Conservation (phyloP, 2,113 vertebrate species). For the Gallinago media region DNA sequence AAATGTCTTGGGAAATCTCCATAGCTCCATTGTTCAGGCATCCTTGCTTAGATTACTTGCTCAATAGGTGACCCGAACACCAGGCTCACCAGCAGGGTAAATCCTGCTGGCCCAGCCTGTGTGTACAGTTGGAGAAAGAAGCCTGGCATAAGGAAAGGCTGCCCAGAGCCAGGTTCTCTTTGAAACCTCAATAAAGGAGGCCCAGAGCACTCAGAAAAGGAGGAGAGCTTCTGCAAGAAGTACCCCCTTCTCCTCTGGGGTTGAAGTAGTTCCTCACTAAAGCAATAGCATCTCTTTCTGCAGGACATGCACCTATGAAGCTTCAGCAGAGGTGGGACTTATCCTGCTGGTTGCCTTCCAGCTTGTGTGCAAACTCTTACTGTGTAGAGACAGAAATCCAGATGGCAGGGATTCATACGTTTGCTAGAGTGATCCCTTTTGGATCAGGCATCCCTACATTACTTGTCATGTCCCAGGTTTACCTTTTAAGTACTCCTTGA, state of each 20-base stretch:
- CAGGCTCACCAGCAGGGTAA: not conserved
- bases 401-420: not conserved
- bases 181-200: not conserved
- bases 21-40: not conserved
- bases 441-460: not conserved
- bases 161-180: not conserved
- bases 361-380: not conserved
- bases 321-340: not conserved
- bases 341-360: not conserved
- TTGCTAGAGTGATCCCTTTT: not conserved
- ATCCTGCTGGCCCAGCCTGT: fast-evolving
- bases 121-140: fast-evolving
- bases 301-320: not conserved
- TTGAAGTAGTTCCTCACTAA: not conserved
- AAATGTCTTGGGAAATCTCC: not conserved
- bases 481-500: not conserved
- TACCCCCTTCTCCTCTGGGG: not conserved
- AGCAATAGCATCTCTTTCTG: not conserved
- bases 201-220: not conserved
- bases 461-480: not conserved
- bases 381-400: not conserved
- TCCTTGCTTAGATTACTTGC: not conserved
- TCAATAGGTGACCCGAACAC: not conserved
- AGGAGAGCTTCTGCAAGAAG: not conserved
- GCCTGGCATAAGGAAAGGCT: fast-evolving